phyloP scores from a whole-genome alignment of 2,888 invertebrate species.

The Drosophila prolongata region DNA sequence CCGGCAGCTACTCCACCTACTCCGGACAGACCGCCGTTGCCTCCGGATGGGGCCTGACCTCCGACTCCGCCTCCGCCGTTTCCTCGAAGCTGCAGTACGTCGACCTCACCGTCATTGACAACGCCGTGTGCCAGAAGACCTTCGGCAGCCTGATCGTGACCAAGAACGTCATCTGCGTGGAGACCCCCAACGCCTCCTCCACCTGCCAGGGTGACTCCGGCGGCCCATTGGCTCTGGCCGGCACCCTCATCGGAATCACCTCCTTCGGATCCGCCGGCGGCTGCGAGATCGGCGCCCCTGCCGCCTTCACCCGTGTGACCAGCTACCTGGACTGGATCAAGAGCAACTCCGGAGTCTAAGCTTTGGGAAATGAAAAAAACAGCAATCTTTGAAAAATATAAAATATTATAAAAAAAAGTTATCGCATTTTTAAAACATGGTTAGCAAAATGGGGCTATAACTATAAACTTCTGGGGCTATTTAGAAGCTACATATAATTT shows the following conservation, averaged over 20 bases:
- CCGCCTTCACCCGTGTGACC: constrained; percentile 74
- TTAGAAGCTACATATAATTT: too few species aligned
- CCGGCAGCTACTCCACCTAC: constrained; percentile 55
- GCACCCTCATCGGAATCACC: constrained; percentile 71
- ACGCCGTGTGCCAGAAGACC: constrained; percentile 79
- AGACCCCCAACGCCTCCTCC: constrained; percentile 60
- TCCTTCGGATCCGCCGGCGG: constrained; percentile 76
- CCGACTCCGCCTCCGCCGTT: constrained; percentile 60
- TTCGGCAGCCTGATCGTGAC: constrained; percentile 76
- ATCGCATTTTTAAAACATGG: background rate
- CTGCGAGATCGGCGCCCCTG: constrained; percentile 75
- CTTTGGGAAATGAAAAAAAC: background rate
- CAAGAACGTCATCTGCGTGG: constrained; percentile 59
- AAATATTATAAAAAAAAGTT: background rate
- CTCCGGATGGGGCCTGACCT: constrained; percentile 73
- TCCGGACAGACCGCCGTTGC: constrained; percentile 42
- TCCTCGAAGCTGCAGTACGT: constrained; percentile 67
- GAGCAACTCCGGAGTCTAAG: constrained; percentile 45
- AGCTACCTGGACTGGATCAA: constrained; percentile 73
- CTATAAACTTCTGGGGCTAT: too few species aligned
- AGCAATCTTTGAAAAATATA: background rate
- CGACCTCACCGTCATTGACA: constrained; percentile 61
- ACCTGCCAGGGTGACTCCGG: constrained; percentile 83
- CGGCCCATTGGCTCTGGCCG: constrained; percentile 72
- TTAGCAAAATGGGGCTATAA: background rate